These are phyloP conservation scores for Pungitius pungitius DNA, from an alignment of 2,113 vertebrate species.

Conservation along the genomic window DNA sequence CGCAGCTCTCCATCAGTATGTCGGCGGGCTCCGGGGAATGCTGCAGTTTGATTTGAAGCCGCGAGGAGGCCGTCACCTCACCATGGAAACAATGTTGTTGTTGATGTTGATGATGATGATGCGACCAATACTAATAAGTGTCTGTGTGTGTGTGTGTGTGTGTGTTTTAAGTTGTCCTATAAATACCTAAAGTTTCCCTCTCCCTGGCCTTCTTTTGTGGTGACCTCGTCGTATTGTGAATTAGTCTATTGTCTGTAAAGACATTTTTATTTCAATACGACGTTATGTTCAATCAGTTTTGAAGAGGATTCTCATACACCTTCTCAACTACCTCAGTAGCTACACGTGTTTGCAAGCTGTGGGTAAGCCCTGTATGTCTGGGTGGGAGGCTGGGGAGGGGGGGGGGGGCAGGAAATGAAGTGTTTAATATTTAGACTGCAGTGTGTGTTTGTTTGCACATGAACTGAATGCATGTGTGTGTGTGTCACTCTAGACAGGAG, in stretches of 20 bases:
- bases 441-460: neutral
- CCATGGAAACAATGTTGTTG: constrained; percentile 34
- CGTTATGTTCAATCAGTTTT: neutral
- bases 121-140: neutral
- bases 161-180: neutral
- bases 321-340: neutral
- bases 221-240: neutral
- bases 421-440: neutral
- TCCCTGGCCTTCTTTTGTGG: neutral
- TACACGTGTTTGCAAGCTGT: neutral
- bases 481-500: constrained; percentile 4
- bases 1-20: constrained; percentile 27
- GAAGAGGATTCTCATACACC: neutral
- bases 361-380: neutral
- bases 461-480: neutral
- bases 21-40: constrained; percentile 3
- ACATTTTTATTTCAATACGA: neutral
- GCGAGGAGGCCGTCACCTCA: constrained; percentile 13
- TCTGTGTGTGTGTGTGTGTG: constrained; percentile 16
- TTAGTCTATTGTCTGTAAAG: neutral
- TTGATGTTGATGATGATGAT: constrained; percentile 11
- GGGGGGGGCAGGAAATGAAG: neutral
- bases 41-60: constrained; percentile 34
- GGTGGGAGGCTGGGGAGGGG: neutral
- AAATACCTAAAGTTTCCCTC: neutral